Conservation (phyloP, 1,140 invertebrate species). For the Steinernema feltiae region DNA sequence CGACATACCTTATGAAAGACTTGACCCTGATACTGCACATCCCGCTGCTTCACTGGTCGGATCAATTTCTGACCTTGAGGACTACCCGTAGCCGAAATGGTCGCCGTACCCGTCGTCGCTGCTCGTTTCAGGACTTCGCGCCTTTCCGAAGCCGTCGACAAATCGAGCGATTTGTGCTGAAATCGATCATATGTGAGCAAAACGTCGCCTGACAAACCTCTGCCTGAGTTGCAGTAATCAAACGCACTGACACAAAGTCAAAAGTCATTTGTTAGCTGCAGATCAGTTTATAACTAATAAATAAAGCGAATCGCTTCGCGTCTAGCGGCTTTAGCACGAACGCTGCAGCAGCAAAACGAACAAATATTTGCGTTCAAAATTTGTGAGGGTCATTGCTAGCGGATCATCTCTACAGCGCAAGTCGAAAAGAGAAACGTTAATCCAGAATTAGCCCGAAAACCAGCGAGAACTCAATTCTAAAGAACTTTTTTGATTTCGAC, state of each 20-base stretch:
- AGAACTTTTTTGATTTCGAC: background rate
- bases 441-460: constrained; percentile 1
- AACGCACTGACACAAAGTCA: background rate
- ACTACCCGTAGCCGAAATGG: background rate
- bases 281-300: background rate
- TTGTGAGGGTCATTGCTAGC: background rate
- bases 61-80: background rate
- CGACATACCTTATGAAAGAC: background rate
- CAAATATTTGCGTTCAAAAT: constrained; percentile 12
- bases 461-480: too few relatives aligned
- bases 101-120: background rate
- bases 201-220: background rate
- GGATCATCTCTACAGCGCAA: background rate
- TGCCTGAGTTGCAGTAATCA: background rate
- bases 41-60: background rate
- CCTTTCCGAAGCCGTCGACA: constrained; percentile 2
- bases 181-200: background rate
- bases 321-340: background rate
- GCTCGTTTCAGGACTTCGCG: background rate
- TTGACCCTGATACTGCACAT: constrained; percentile 10
- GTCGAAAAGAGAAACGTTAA: background rate
- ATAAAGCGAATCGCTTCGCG: background rate
- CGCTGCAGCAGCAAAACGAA: too few relatives aligned
- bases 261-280: background rate
- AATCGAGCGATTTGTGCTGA: background rate